A percentile compares a stretch with the other conserved stretches of the same genome.
Evolutionary conservation across 23 tunicate species (phyloP).

Genomic region (Oikopleura albicans): DNA sequence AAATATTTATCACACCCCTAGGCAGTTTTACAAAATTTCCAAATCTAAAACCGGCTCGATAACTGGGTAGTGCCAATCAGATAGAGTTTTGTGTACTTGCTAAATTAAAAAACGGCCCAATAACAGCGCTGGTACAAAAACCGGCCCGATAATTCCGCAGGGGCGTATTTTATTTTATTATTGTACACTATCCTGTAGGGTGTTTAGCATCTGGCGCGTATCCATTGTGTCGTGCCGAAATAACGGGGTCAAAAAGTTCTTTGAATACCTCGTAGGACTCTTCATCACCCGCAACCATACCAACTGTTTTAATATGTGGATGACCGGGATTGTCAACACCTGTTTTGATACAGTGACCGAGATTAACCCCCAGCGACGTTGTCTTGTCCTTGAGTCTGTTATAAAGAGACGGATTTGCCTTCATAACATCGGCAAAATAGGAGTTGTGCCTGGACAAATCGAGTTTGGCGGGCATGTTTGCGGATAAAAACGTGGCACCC

Average conservation of each 20-base stretch:
- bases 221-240: slow-evolving; percentile 56
- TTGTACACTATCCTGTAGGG: no score
- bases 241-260: slow-evolving; percentile 79
- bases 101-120: no score
- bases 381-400: slow-evolving; percentile 35
- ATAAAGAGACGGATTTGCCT: slow-evolving; percentile 19
- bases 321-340: slow-evolving; percentile 91
- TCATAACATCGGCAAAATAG: background rate
- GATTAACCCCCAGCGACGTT: slow-evolving; percentile 49
- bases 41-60: no score
- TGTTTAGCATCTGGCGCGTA: slow-evolving; percentile 42
- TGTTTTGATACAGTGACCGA: slow-evolving; percentile 74
- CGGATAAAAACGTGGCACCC: background rate
- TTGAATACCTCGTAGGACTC: slow-evolving; percentile 65
- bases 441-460: background rate
- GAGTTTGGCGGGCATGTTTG: background rate
- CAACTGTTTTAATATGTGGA: slow-evolving; percentile 60
- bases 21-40: no score
- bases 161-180: no score
- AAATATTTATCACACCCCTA: no score
- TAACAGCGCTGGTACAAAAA: no score
- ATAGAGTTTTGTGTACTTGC: no score
- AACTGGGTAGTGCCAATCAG: no score
- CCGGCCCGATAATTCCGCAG: no score
- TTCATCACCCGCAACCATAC: slow-evolving; percentile 89